Evolutionary conservation across 1,140 invertebrate species (phyloP), one percentile per base, ranked within the genome.

Genomic region (Drosophila erecta): DNA sequence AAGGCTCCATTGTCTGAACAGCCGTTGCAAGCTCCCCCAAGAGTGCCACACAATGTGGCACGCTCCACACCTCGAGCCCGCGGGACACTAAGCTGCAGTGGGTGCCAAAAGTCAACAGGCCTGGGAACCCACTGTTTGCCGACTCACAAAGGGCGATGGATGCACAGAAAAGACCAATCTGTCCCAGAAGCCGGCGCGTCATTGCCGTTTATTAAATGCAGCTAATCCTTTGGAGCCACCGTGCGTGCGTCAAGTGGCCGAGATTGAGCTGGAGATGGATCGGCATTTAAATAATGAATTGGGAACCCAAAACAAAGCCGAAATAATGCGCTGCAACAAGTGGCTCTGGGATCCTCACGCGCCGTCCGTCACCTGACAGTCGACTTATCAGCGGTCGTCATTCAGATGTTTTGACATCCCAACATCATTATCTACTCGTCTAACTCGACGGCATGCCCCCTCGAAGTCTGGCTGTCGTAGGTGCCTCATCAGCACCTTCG

Each of bases 401-500:
- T 14, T 27, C 22, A 76, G 75, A 83, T 87, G 84, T 86, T 87
- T 86, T 86, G 83, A 86, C 83, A 87, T 62, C 84, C 70, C 83
- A 86, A 85, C 81, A 83, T 87, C 83, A 86, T 86, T 86, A 86
- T 86, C 83, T 79, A 58, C 75, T 74, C 69, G 57, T 66, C 74
- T 76, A 62, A 77, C 78, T 81, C 56, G 62, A 40, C 41, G 44
- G 51, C 44, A 24, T 46, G 44, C 47, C 33, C 30, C 49, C 15
- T 12, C 4, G 27, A 35, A 17, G 44, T 61, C 14, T 15, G 8
- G 2, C 10, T 8, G 15, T 17, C 53, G 6, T 62, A 61, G 77
- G 62, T 80, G 80, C 81, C 62, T 86, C 81, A 86, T 85, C 81
- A 85, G 76, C 79, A 33, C 51, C 70, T 22, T 15, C 47, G 38